A percentile compares a stretch with the other conserved stretches of the same genome.
These are phyloP conservation scores for Desoria tigrina DNA, from an alignment of 2,888 invertebrate species.

Conservation along the genomic window DNA sequence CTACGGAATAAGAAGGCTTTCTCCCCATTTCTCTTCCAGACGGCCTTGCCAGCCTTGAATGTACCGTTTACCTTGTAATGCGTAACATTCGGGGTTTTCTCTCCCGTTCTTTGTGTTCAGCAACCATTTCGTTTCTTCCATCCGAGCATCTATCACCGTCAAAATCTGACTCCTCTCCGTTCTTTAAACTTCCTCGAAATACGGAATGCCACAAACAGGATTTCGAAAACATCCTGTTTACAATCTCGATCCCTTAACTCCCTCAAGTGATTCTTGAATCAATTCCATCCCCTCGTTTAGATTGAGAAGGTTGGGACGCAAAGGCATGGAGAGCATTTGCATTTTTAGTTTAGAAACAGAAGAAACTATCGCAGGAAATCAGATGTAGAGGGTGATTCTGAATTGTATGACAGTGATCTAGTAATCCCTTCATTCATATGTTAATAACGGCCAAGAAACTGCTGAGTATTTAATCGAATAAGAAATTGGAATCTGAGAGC, in stretches of 20 bases:
- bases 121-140: not conserved
- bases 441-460: too few species aligned
- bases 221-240: constrained; percentile 8
- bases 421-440: too few species aligned
- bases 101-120: constrained; percentile 13
- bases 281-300: too few species aligned
- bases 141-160: constrained; percentile 7
- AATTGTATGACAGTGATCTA: too few species aligned
- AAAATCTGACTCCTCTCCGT: not conserved
- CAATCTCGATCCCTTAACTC: not conserved
- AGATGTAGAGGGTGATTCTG: too few species aligned
- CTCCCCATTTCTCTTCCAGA: constrained; percentile 10
- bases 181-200: not conserved
- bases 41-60: not conserved
- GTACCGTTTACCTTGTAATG: too few species aligned
- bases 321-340: not conserved
- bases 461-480: not conserved
- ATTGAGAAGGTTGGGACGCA: too few species aligned
- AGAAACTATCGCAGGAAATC: too few species aligned
- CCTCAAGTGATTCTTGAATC: too few species aligned
- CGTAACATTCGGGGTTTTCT: too few species aligned
- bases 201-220: not conserved
- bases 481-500: too few species aligned
- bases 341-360: too few species aligned
- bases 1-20: not conserved